These are phyloP conservation scores for Drosophila vallismaia DNA, from an alignment of 2,888 invertebrate genomes.

Conservation along the genomic window DNA sequence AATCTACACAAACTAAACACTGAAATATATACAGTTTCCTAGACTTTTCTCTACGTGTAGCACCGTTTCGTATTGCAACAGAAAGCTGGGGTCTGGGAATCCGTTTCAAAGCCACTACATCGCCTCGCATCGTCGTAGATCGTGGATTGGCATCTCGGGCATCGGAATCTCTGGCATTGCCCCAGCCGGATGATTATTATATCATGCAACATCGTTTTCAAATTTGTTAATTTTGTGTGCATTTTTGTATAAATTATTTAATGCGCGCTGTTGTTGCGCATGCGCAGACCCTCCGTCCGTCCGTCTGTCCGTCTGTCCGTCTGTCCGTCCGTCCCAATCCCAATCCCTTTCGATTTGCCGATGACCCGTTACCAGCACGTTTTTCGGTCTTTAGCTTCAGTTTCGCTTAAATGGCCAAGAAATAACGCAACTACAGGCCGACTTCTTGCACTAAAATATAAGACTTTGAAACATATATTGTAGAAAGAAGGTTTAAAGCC, in stretches of 20 bases:
- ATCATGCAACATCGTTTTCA: slow-evolving; percentile 65
- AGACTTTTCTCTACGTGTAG: slow-evolving; percentile 13
- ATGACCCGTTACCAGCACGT: slow-evolving; percentile 51
- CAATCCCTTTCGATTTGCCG: slow-evolving; percentile 29
- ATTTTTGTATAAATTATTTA: slow-evolving; percentile 77
- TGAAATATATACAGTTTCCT: too few relatives aligned
- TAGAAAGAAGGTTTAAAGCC: too few relatives aligned
- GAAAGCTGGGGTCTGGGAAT: slow-evolving; percentile 15
- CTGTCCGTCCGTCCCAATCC: slow-evolving; percentile 2
- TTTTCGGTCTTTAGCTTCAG: slow-evolving; percentile 41
- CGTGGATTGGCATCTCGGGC: slow-evolving; percentile 40
- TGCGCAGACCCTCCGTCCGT: slow-evolving; percentile 29
- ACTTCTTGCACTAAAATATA: background rate
- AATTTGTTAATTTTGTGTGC: slow-evolving; percentile 71
- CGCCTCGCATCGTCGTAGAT: slow-evolving; percentile 1
- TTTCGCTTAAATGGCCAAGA: slow-evolving; percentile 9
- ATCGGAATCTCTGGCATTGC: slow-evolving; percentile 29
- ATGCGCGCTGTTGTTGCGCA: slow-evolving; percentile 74
- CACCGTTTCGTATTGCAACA: slow-evolving; percentile 25
- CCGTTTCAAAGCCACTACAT: background rate
- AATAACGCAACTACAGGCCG: slow-evolving; percentile 9
- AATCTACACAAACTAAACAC: too few relatives aligned
- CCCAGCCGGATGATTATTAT: slow-evolving; percentile 54
- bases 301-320: background rate
- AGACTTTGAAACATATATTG: too few relatives aligned